These are phyloP conservation scores for Calidris pugnax DNA, from an alignment of 2,113 vertebrate species.

Conservation along the genomic window DNA sequence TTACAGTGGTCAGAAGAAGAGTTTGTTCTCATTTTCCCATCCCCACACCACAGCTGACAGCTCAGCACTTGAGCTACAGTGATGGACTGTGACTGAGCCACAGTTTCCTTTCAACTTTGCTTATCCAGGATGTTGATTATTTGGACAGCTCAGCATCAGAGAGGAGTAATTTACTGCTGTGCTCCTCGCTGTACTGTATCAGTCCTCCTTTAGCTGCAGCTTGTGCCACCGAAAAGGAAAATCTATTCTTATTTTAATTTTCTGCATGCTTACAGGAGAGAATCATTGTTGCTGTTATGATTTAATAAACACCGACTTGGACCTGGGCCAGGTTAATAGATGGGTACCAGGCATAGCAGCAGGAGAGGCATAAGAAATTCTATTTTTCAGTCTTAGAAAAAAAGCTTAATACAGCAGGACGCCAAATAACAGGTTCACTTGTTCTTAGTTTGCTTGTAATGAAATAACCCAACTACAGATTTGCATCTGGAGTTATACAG, in stretches of 20 bases:
- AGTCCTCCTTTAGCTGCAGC: background rate
- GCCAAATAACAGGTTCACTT: background rate
- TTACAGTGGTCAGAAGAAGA: background rate
- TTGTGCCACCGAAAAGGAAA: background rate
- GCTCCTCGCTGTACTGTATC: background rate
- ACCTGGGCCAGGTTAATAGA: background rate
- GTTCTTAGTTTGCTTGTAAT: background rate
- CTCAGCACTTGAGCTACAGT: background rate
- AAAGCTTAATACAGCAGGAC: background rate
- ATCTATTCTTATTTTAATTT: conserved; percentile 32
- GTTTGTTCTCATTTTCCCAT: background rate
- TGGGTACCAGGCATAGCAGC: background rate
- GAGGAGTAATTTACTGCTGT: conserved; percentile 14
- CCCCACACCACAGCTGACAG: background rate
- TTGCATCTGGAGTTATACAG: background rate
- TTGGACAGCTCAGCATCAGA: background rate
- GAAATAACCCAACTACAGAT: background rate
- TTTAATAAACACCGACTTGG: conserved; percentile 33
- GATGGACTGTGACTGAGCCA: background rate
- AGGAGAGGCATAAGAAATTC: background rate
- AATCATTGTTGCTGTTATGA: background rate
- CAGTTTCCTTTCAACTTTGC: conserved; percentile 9
- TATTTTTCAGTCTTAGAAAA: background rate
- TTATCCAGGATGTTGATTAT: background rate
- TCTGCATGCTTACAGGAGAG: background rate